These are phyloP conservation scores for Datnioides undecimradiatus DNA, from an alignment of 2,113 vertebrate genomes.

Conservation along the genomic window DNA sequence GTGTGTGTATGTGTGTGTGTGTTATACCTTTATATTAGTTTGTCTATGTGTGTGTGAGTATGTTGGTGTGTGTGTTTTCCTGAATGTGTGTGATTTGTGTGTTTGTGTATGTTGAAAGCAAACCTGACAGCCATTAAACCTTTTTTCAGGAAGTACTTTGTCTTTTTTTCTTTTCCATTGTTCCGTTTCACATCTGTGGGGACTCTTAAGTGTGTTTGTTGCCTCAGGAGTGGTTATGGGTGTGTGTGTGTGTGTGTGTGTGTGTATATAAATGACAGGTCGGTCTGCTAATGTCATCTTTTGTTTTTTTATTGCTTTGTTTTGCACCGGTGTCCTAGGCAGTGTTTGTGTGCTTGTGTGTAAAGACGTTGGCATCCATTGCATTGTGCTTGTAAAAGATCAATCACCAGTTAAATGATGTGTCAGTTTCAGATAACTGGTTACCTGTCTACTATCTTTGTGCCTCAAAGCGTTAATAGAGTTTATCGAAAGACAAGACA, in stretches of 20 bases:
- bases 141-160: constrained; percentile 35
- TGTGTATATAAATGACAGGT: background rate
- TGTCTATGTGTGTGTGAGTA: constrained; percentile 12
- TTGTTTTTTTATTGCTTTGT: constrained; percentile 12
- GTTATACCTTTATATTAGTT: constrained; percentile 25
- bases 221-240: constrained; percentile 41
- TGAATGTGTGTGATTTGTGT: constrained; percentile 27
- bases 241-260: background rate
- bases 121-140: constrained; percentile 51
- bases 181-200: constrained; percentile 39
- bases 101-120: constrained; percentile 30
- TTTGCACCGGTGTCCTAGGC: constrained; percentile 27
- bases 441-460: background rate
- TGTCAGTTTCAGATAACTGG: background rate
- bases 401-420: constrained; percentile 11
- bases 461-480: background rate
- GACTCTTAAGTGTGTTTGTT: constrained; percentile 56
- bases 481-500: background rate
- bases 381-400: background rate
- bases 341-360: background rate
- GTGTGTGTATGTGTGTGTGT: constrained; percentile 1
- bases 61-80: constrained; percentile 7
- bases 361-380: background rate
- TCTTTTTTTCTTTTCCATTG: constrained; percentile 44
- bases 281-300: constrained; percentile 20